These are phyloP conservation scores for Helleia helle DNA, from an alignment of 2,888 invertebrate species.

Conservation along the genomic window DNA sequence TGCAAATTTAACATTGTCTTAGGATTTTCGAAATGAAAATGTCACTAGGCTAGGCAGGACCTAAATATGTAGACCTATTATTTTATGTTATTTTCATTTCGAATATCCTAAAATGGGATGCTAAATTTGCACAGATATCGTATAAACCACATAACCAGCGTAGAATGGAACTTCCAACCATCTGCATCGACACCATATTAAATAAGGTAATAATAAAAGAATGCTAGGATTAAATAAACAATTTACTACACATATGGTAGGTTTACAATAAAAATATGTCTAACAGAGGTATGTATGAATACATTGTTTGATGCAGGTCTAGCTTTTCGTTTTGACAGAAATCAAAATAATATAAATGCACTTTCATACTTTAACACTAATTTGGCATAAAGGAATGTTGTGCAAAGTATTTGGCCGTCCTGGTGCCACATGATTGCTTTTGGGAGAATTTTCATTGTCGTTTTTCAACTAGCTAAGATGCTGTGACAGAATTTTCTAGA, in stretches of 20 bases:
- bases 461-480: too few relatives aligned
- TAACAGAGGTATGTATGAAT: constrained; percentile 59
- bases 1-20: too few relatives aligned
- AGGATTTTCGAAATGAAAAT: too few relatives aligned
- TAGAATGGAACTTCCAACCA: too few relatives aligned
- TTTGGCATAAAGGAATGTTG: constrained; percentile 67
- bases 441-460: neutral
- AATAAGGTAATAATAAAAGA: constrained; percentile 35
- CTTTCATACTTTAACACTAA: constrained; percentile 38
- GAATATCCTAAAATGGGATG: too few relatives aligned
- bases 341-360: constrained; percentile 27
- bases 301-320: constrained; percentile 66
- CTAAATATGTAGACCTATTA: too few relatives aligned
- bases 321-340: constrained; percentile 33
- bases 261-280: constrained; percentile 70
- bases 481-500: too few relatives aligned
- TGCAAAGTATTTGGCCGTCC: constrained; percentile 19
- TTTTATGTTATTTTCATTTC: too few relatives aligned
- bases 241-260: constrained; percentile 74
- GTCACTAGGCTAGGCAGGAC: too few relatives aligned
- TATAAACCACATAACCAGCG: too few relatives aligned
- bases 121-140: too few relatives aligned
- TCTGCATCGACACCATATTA: too few relatives aligned
- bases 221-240: constrained; percentile 67
- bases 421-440: neutral